phyloP scores from a whole-genome alignment of 1,140 invertebrate genomes.

The Neelides sp. region DNA sequence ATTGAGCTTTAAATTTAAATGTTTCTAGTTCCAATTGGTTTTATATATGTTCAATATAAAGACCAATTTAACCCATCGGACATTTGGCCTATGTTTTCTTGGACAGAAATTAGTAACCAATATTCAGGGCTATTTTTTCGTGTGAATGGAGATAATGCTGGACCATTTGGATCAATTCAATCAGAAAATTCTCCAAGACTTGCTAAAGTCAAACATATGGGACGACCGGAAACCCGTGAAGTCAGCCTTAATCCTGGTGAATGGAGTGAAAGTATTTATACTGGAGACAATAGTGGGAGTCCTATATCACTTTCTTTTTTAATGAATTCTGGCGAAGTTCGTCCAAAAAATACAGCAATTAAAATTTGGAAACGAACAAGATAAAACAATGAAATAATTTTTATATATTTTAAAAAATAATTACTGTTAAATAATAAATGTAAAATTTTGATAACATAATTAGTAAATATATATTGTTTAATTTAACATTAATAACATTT shows the following conservation, averaged over 20 bases:
- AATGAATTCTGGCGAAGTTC: not conserved
- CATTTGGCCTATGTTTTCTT: slow-evolving; percentile 2
- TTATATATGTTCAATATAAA: slow-evolving; percentile 6
- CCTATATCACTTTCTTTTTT: not conserved
- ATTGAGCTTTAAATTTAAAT: not conserved
- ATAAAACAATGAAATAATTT: not conserved
- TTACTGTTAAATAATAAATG: too few species aligned
- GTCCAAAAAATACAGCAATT: slow-evolving; percentile 3
- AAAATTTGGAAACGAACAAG: slow-evolving; percentile 2
- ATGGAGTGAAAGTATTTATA: not conserved
- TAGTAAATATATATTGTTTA: too few species aligned
- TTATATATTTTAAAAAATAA: too few species aligned
- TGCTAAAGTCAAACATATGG: not conserved
- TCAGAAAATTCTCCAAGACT: slow-evolving; percentile 2
- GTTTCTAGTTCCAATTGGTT: slow-evolving; percentile 1
- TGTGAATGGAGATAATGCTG: slow-evolving; percentile 5
- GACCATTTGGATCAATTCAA: slow-evolving; percentile 1
- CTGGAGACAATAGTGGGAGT: not conserved
- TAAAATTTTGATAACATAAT: too few species aligned
- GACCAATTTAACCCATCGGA: not conserved
- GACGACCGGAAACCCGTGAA: not conserved
- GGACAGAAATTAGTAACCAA: not conserved
- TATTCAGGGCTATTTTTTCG: slow-evolving; percentile 20
- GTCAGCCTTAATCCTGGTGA: not conserved
- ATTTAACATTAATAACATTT: too few species aligned